Base-by-base conservation (phyloP, 2,113 vertebrate species). In the Panthera leo region DNA sequence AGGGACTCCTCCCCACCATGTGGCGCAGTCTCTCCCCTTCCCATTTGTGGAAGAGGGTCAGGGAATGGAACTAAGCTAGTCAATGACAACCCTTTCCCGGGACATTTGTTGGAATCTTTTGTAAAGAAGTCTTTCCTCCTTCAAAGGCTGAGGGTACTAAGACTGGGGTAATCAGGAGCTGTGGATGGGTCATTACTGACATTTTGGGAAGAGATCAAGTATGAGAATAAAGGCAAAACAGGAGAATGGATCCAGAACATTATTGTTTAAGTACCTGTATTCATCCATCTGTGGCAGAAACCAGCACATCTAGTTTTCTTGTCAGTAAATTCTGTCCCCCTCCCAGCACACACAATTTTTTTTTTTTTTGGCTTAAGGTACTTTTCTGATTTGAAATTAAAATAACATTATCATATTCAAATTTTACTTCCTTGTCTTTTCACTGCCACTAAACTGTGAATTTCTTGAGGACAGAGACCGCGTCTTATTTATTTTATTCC, bases 11-110 rank as follows among this genome's bases (percentile, higher is more conserved):
- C 16, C 10, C 1, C 3, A 61, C 25, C 12, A 7, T 12, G 3
- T 6, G 23, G 42, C 16, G 0, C 3, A 58, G 31, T 67, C 11
- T 73, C 36, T 65, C 4, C 5, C 8, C 0, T 1, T 29, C 1
- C 16, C 4, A 3, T 36, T 55, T 75, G 3, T 48, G 3, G 70
- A 86, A 87, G 70, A 2, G 92, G 21, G 31, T 91, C 34, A 95
- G 39, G 21, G 8, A 4, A 23, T 63, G 14, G 23, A 45, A 18
- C 29, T 48, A 93, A 93, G n/a, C 12, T 91, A 48, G n/a, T 61
- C 34, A 79, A 7, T 9, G 12, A 78, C 12, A 55, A 67, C 0
- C 0, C 2, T 51, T 88, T 90, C 58, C 27, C 79, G 36, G 8
- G 5, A 67, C 34, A 34, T 91, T 85, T 91, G 14, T 87, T 75